Evolutionary conservation across 2,113 vertebrate species (phyloP).

Genomic region (Sebastes fasciatus): DNA sequence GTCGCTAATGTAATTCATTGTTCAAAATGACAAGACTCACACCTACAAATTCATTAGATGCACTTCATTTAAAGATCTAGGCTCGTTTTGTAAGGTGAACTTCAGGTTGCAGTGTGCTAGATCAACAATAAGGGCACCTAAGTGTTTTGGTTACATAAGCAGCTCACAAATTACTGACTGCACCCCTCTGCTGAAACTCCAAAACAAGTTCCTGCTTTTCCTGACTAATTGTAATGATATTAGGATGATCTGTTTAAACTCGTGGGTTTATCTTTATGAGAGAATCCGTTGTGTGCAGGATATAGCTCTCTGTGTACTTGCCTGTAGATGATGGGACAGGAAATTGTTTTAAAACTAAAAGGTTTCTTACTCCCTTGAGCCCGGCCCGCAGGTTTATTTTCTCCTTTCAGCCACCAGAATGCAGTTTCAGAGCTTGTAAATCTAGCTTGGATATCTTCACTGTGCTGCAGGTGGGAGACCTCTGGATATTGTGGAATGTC

Average conservation of each 20-base stretch:
- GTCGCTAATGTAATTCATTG: conserved; percentile 13
- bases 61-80: background rate
- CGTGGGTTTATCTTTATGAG: conserved; percentile 23
- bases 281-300: conserved; percentile 20
- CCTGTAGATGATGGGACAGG: conserved; percentile 1
- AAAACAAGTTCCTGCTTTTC: conserved; percentile 39
- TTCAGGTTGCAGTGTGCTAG: conserved; percentile 8
- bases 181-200: conserved; percentile 34
- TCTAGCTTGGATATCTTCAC: conserved; percentile 45
- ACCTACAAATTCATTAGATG: conserved; percentile 7
- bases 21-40: conserved; percentile 15
- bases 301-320: conserved; percentile 17
- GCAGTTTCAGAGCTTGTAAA: conserved; percentile 60
- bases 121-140: conserved; percentile 15
- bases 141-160: conserved; percentile 45
- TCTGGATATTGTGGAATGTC: conserved; percentile 70
- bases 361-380: conserved; percentile 30
- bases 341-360: conserved; percentile 32
- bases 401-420: conserved; percentile 48
- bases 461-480: conserved; percentile 68
- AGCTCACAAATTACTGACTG: conserved; percentile 43
- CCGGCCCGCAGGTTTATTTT: conserved; percentile 21
- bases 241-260: conserved; percentile 60
- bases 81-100: background rate
- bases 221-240: conserved; percentile 59